Base-by-base conservation (phyloP, 2,113 vertebrate genomes). In the Hystrix cristata region DNA sequence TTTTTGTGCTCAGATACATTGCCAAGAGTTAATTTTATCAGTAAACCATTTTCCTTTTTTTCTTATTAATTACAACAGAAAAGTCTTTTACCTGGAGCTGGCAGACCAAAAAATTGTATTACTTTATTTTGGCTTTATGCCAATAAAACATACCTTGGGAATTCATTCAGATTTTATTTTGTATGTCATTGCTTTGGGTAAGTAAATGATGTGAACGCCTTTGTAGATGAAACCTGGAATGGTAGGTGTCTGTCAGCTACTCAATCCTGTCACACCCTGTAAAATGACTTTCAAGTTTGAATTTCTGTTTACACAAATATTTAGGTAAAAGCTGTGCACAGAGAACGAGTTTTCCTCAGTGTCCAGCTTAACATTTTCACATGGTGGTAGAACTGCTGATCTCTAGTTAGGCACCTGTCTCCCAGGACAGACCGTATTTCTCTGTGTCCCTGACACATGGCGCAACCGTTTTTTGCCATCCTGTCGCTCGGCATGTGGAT, bases 1-100 rank as follows among this genome's bases (percentile, higher is more conserved):
- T 91, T 95, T 95, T 80, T 57, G 94, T 94, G 89, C 21, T 89
- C 79, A 91, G n/a, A 95, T 85, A 78, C 94, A 89, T 90, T 93
- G 59, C 89, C 48, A 29, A 51, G 64, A 86, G n/a, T 84, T 57
- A 86, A 82, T 84, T 95, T 84, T 95, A 71, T 87, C 82, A 38
- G 67, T 95, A 4, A 94, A 86, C 31, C 21, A 31, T 82, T 87
- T 29, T 95, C 91, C 69, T 23, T 96, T 53, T 79, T 79, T 78
- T 85, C 79, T 80, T 90, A 13, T 81, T 90, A 95, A 91, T 53
- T n/a, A 51, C 53, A 96, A 86, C 78, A 74, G n/a, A 82, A 94
- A 60, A 64, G 3, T 74, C 12, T 94, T 76, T 80, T 27, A 25
- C 55, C 65, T 64, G 16, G 62, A 91, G 1, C 89, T 76, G 78